Evolutionary conservation across 2,888 invertebrate genomes (phyloP).

Genomic region (Cataglyphis cursor): DNA sequence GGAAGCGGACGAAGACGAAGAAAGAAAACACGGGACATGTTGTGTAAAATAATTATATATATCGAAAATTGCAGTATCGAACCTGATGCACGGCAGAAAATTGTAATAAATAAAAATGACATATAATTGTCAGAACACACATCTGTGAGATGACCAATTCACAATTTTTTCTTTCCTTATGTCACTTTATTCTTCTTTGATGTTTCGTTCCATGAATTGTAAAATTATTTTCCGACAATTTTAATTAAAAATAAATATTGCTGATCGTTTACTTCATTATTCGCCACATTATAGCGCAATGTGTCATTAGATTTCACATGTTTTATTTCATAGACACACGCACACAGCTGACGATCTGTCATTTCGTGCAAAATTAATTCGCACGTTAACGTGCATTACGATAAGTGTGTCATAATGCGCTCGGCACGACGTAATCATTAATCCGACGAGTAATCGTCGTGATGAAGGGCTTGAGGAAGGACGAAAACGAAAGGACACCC

Average conservation of each 20-base stretch:
- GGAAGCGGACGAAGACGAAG: not conserved
- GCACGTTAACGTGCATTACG: slow-evolving; percentile 26
- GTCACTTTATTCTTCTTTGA: not conserved
- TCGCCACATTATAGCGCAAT: not conserved
- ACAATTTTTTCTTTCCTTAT: not conserved
- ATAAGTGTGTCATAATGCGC: slow-evolving; percentile 42
- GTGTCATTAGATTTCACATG: not conserved
- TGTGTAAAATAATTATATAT: slow-evolving; percentile 11
- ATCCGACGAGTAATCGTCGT: slow-evolving; percentile 74
- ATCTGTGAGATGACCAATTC: slow-evolving; percentile 9
- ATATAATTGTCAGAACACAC: slow-evolving; percentile 18
- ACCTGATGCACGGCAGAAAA: slow-evolving; percentile 4
- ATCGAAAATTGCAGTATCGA: slow-evolving; percentile 5
- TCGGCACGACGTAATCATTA: slow-evolving; percentile 72
- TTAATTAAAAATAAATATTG: not conserved
- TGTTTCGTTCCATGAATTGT: not conserved
- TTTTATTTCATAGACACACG: not conserved
- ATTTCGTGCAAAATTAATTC: slow-evolving; percentile 70
- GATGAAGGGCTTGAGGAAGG: slow-evolving; percentile 75
- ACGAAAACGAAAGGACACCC: slow-evolving; percentile 77
- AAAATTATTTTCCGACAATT: not conserved
- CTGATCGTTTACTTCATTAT: not conserved
- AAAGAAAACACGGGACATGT: not conserved
- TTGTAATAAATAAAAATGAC: slow-evolving; percentile 16
- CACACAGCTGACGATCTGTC: slow-evolving; percentile 38